Conservation (phyloP, 2,797 vertebrate species). For the Anabas testudineus region DNA sequence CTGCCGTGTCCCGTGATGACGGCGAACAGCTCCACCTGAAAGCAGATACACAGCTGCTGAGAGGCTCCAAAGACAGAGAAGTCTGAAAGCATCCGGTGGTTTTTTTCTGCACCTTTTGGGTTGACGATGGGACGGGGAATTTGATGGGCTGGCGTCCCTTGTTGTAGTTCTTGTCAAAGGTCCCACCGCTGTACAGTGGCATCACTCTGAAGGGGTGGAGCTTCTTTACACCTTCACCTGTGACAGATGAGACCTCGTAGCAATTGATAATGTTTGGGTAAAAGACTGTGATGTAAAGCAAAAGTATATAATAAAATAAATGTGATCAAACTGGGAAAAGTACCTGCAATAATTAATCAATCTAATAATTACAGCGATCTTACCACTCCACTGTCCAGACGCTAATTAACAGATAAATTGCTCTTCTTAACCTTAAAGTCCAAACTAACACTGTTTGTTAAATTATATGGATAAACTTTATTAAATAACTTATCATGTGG, state of each 20-base stretch:
- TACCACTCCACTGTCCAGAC: too few species aligned
- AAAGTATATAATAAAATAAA: too few species aligned
- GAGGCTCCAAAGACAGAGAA: background rate
- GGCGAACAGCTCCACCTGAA: conserved; percentile 85
- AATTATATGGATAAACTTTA: too few species aligned
- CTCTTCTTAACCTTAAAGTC: too few species aligned
- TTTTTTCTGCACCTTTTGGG: conserved; percentile 78
- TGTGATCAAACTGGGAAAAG: too few species aligned
- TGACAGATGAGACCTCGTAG: background rate
- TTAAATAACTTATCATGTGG: too few species aligned
- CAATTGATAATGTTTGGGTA: background rate
- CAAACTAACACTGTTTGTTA: too few species aligned
- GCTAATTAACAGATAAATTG: too few species aligned
- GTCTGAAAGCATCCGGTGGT: accelerated
- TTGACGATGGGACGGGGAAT: conserved; percentile 72
- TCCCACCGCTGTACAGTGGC: conserved; percentile 81
- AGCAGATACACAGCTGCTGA: background rate
- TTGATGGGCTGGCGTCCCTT: conserved; percentile 74
- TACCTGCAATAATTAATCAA: too few species aligned
- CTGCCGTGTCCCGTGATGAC: conserved; percentile 87
- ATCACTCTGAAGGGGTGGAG: conserved; percentile 75
- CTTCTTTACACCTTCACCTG: conserved; percentile 49
- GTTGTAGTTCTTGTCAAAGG: conserved; percentile 86
- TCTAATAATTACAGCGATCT: too few species aligned
- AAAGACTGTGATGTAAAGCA: too few species aligned